These are phyloP conservation scores for Scarus forsteni DNA, from an alignment of 2,797 vertebrate genomes.

Conservation along the genomic window DNA sequence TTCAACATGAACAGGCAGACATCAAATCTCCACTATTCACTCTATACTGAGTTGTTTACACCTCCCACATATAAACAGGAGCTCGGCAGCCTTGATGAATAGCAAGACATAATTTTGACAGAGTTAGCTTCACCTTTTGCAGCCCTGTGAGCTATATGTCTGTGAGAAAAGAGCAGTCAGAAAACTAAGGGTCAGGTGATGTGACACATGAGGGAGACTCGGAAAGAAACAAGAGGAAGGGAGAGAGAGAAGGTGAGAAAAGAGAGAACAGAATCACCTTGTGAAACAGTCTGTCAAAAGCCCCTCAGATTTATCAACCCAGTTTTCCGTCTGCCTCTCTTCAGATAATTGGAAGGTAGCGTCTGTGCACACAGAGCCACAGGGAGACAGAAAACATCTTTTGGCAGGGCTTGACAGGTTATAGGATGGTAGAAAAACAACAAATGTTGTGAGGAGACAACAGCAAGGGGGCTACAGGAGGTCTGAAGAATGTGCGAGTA, in stretches of 20 bases:
- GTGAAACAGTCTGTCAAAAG: conserved; percentile 71
- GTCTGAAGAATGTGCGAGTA: conserved; percentile 13
- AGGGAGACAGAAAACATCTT: conserved; percentile 76
- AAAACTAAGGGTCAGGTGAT: conserved; percentile 45
- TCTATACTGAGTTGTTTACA: background rate
- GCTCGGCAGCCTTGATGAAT: conserved; percentile 45
- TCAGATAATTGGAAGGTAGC: conserved; percentile 79
- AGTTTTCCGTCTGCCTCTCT: conserved; percentile 61
- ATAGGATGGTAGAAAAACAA: conserved; percentile 67
- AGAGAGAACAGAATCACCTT: conserved; percentile 28
- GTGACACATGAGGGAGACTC: conserved; percentile 38
- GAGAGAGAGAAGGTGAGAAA: background rate
- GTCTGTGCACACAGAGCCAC: conserved; percentile 62
- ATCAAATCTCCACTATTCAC: background rate
- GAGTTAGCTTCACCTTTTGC: conserved; percentile 36
- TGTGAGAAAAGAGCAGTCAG: conserved; percentile 46
- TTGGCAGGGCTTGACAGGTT: conserved; percentile 75
- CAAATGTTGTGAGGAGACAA: conserved; percentile 65
- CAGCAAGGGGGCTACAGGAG: conserved; percentile 20
- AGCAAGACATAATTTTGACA: conserved; percentile 34
- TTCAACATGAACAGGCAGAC: background rate
- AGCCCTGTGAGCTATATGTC: conserved; percentile 7
- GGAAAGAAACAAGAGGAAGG: conserved; percentile 39
- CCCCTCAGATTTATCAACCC: conserved; percentile 75
- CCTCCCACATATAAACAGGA: background rate